Percentiles rank a stretch among this genome's conserved stretches.
Evolutionary conservation across 2,113 vertebrate species (phyloP).

Genomic region (Zosterops lateralis): DNA sequence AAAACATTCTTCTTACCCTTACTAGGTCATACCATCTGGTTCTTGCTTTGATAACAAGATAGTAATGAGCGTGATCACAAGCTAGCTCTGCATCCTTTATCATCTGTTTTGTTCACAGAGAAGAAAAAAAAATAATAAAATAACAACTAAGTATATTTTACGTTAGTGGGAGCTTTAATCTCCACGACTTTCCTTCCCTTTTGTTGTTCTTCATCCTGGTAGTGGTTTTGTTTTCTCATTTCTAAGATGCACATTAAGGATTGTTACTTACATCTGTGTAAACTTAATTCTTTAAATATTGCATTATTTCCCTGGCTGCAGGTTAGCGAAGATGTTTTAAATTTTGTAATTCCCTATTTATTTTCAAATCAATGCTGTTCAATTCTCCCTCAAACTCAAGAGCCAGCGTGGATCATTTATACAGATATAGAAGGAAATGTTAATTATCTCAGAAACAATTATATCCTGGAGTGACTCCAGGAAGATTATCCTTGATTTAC

Average conservation of each 20-base stretch:
- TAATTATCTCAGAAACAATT: constrained; percentile 51
- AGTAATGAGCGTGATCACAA: constrained; percentile 81
- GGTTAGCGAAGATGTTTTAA: constrained; percentile 4
- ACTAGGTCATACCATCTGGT: constrained; percentile 81
- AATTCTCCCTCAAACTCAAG: constrained; percentile 29
- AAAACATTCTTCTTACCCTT: constrained; percentile 70
- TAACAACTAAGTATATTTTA: constrained; percentile 10
- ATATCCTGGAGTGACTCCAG: constrained; percentile 26
- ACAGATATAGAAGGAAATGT: not conserved
- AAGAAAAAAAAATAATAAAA: constrained; percentile 13
- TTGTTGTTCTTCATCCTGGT: not conserved
- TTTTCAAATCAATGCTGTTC: constrained; percentile 59
- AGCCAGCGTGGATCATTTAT: constrained; percentile 32
- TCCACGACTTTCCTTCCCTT: not conserved
- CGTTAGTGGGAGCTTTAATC: constrained; percentile 30
- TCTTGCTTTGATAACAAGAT: constrained; percentile 77
- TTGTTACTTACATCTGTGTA: constrained; percentile 40
- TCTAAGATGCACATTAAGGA: constrained; percentile 30
- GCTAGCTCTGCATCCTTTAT: constrained; percentile 69
- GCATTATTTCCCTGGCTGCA: constrained; percentile 51
- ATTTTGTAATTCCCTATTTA: constrained; percentile 60
- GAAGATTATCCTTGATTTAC: constrained; percentile 57
- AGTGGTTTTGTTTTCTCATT: not conserved
- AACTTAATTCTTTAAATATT: constrained; percentile 63
- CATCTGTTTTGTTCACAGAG: constrained; percentile 65